Base-by-base conservation (phyloP, 2,888 invertebrate genomes). In the Embidobia sp. region DNA sequence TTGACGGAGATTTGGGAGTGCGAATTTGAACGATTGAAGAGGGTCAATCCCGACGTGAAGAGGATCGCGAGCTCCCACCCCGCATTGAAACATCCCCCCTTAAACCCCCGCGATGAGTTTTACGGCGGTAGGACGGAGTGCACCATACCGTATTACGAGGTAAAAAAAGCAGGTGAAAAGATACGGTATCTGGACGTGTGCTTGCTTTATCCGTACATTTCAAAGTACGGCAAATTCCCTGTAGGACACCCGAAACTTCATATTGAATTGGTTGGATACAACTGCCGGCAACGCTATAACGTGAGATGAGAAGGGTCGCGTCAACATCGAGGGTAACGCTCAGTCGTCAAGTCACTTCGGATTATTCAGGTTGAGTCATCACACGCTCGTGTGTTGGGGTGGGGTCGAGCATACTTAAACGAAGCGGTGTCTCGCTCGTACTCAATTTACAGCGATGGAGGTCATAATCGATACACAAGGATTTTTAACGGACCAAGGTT, bases 271-370 rank as follows among this genome's bases (percentile, higher is more conserved):
- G n/a, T n/a, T n/a, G n/a, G n/a, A n/a, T n/a, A n/a, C n/a, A n/a
- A n/a, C n/a, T 0, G 57, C n/a, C n/a, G n/a, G n/a, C n/a, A n/a
- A n/a, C n/a, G n/a, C n/a, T n/a, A n/a, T n/a, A n/a, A n/a, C n/a
- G n/a, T n/a, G n/a, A n/a, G n/a, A n/a, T n/a, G n/a, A n/a, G n/a
- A n/a, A n/a, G n/a, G n/a, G n/a, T n/a, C n/a, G n/a, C n/a, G n/a
- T n/a, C n/a, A n/a, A n/a, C n/a, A n/a, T 86, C n/a, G 82, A 85
- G 61, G 82, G 84, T 6, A 81, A 84, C 37, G 44, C 79, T n/a
- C n/a, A n/a, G n/a, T n/a, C n/a, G n/a, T n/a, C n/a, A n/a, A n/a
- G n/a, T n/a, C n/a, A n/a, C n/a, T n/a, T n/a, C n/a, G n/a, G n/a
- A n/a, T n/a, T n/a, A n/a, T n/a, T n/a, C n/a, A n/a, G n/a, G n/a